Evolutionary conservation across 2,888 invertebrate species (phyloP).

Genomic region (Halictus ligatus): DNA sequence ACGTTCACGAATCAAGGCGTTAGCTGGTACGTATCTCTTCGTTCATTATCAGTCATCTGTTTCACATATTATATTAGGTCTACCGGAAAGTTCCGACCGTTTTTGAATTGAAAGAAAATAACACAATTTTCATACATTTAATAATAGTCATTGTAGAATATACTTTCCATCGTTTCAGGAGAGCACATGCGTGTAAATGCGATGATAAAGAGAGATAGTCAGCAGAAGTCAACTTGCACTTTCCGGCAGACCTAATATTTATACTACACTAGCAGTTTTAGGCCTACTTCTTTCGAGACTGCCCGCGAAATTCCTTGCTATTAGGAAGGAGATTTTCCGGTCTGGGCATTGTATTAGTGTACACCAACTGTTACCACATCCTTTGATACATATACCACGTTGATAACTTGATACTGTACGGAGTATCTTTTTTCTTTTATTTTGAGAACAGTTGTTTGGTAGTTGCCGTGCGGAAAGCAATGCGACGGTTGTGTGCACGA

Average conservation of each 20-base stretch:
- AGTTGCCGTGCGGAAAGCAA: background rate
- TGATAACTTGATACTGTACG: constrained; percentile 49
- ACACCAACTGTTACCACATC: constrained; percentile 59
- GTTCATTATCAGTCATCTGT: background rate
- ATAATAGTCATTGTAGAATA: too few relatives aligned
- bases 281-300: background rate
- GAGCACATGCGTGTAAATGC: too few relatives aligned
- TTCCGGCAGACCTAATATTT: too few relatives aligned
- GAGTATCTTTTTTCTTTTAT: background rate
- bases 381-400: constrained; percentile 59
- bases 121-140: too few relatives aligned
- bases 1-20: constrained; percentile 99
- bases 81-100: too few relatives aligned
- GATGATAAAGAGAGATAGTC: too few relatives aligned
- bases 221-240: too few relatives aligned
- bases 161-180: too few relatives aligned
- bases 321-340: background rate
- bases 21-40: constrained; percentile 90
- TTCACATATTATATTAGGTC: background rate
- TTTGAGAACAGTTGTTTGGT: constrained; percentile 19
- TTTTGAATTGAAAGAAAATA: too few relatives aligned
- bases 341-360: constrained; percentile 11
- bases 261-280: background rate
- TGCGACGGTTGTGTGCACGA: background rate
- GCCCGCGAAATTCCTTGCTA: background rate